Evolutionary conservation across 2,888 invertebrate genomes (phyloP).

Genomic region (Autographa pulchrina): DNA sequence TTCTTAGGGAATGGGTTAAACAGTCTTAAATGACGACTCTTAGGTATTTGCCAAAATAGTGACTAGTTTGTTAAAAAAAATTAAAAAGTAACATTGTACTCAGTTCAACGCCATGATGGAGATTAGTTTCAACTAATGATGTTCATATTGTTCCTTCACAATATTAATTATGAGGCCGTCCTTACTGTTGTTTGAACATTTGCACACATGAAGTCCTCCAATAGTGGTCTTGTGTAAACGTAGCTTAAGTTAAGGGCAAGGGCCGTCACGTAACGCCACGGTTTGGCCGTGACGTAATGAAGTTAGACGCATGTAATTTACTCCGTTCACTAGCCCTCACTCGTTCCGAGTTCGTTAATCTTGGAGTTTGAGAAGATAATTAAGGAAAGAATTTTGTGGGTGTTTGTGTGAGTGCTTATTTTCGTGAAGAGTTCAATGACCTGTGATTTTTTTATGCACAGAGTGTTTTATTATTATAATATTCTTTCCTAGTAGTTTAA

Average conservation of each 20-base stretch:
- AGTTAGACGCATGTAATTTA: constrained; percentile 71
- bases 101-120: too few species aligned
- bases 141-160: too few species aligned
- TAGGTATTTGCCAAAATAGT: too few species aligned
- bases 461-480: too few species aligned
- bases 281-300: constrained; percentile 61
- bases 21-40: too few species aligned
- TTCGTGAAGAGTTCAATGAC: neutral
- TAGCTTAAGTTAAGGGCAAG: constrained; percentile 37
- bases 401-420: constrained; percentile 10
- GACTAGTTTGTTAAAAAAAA: too few species aligned
- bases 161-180: too few species aligned
- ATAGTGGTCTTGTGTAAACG: constrained; percentile 11
- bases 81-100: too few species aligned
- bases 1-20: too few species aligned
- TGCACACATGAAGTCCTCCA: neutral
- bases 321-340: constrained; percentile 53
- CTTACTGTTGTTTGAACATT: neutral
- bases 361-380: constrained; percentile 74
- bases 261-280: constrained; percentile 44
- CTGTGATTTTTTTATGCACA: neutral
- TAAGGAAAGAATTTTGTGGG: constrained; percentile 63
- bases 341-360: constrained; percentile 68
- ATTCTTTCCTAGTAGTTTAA: too few species aligned
- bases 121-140: too few species aligned